phyloP scores from a whole-genome alignment of 2,797 vertebrate genomes.

The Novumbra hubbsi region DNA sequence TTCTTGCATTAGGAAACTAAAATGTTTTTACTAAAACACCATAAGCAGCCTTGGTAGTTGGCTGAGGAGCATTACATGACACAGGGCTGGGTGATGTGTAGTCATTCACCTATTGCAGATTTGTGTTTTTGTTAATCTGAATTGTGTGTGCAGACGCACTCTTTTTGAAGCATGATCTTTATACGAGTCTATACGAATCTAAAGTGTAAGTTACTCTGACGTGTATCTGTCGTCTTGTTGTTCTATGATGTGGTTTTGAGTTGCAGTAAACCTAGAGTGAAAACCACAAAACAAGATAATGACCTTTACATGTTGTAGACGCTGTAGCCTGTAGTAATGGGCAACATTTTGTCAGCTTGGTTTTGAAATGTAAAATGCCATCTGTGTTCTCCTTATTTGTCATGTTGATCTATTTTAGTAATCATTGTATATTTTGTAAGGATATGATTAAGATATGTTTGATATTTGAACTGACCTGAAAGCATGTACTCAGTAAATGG shows the following conservation, averaged over 20 bases:
- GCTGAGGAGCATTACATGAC: conserved; percentile 35
- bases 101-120: conserved; percentile 9
- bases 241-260: conserved; percentile 53
- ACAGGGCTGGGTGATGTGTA: conserved; percentile 8
- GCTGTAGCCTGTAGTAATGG: neutral
- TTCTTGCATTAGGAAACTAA: conserved; percentile 29
- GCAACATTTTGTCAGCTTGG: conserved; percentile 15
- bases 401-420: conserved; percentile 26
- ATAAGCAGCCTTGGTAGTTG: conserved; percentile 57
- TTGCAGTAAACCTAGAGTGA: conserved; percentile 19
- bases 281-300: conserved; percentile 9
- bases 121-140: conserved; percentile 12
- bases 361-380: neutral
- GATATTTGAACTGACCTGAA: conserved; percentile 32
- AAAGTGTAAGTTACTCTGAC: conserved; percentile 16
- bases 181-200: conserved; percentile 10
- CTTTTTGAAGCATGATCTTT: conserved; percentile 17
- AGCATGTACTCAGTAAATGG: conserved; percentile 21
- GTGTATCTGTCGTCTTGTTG: conserved; percentile 14
- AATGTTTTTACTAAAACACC: conserved; percentile 34
- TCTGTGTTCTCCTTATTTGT: conserved; percentile 21
- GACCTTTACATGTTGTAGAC: conserved; percentile 8
- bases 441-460: conserved; percentile 34
- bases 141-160: conserved; percentile 10
- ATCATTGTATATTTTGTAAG: conserved; percentile 16